Evolutionary conservation across 2,113 vertebrate genomes (phyloP).

Genomic region (Ascaphus truei): DNA sequence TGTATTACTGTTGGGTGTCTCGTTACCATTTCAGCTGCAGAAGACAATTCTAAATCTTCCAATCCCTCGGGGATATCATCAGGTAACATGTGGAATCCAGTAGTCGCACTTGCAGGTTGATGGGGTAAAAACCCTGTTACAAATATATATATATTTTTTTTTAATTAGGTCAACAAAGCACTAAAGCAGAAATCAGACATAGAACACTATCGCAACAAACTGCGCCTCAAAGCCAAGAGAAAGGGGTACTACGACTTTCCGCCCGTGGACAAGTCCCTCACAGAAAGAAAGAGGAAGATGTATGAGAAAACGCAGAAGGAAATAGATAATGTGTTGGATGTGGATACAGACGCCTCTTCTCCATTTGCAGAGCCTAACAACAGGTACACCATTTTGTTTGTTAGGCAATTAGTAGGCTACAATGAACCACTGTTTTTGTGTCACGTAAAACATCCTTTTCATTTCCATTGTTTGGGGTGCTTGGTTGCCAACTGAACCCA

Average conservation of each 20-base stretch:
- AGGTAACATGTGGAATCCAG: too few relatives aligned
- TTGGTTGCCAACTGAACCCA: too few relatives aligned
- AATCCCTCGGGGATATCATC: too few relatives aligned
- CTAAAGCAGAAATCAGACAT: constrained; percentile 98
- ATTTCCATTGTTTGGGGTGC: too few relatives aligned
- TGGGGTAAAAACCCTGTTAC: constrained; percentile 13
- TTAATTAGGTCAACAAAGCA: constrained; percentile 84
- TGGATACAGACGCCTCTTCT: constrained; percentile 78
- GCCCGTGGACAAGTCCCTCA: constrained; percentile 67
- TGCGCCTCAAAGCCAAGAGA: constrained; percentile 92
- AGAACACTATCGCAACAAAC: constrained; percentile 96
- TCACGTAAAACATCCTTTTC: too few relatives aligned
- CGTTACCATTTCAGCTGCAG: too few relatives aligned
- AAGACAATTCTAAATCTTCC: too few relatives aligned
- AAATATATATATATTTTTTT: constrained; percentile 28
- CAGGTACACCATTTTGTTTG: constrained; percentile 66
- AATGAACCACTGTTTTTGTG: too few relatives aligned
- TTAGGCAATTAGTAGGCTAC: too few relatives aligned
- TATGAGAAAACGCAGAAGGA: constrained; percentile 77
- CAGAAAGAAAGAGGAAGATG: constrained; percentile 65
- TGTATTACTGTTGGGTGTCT: too few relatives aligned
- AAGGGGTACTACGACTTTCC: constrained; percentile 96
- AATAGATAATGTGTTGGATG: constrained; percentile 73
- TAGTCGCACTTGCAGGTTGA: too few relatives aligned
- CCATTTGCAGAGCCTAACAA: constrained; percentile 82